phyloP scores from a whole-genome alignment of 64 coral and sea anemone species.

The Montipora foliosa region DNA sequence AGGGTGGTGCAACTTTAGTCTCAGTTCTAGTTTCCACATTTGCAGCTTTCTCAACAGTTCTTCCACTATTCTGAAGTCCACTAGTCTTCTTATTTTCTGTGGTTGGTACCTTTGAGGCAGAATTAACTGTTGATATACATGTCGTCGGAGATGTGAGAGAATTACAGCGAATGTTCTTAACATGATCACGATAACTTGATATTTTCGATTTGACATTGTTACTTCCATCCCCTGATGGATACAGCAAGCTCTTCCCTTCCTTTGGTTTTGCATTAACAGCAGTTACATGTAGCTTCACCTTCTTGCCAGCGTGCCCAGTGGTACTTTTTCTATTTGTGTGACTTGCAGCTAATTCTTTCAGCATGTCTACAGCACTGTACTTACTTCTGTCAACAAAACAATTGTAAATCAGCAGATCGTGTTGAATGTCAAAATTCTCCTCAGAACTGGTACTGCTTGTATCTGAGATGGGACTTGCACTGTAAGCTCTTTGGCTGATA shows the following conservation, averaged over 20 bases:
- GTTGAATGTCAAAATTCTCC: constrained; percentile 22
- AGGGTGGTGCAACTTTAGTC: background rate
- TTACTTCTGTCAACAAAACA: constrained; percentile 56
- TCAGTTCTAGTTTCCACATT: background rate
- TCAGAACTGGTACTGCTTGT: constrained; percentile 35
- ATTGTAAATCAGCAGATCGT: constrained; percentile 35
- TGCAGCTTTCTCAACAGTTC: background rate
- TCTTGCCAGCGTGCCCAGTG: background rate
- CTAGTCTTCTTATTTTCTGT: background rate
- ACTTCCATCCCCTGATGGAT: background rate
- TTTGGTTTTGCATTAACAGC: background rate
- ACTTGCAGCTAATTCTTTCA: constrained; percentile 64
- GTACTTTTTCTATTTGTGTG: background rate
- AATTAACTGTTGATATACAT: constrained; percentile 10
- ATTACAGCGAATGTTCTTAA: constrained; percentile 46
- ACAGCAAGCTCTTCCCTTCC: too few species aligned
- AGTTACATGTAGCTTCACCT: background rate
- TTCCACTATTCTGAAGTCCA: background rate
- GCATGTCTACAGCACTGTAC: constrained; percentile 69
- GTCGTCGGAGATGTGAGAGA: background rate
- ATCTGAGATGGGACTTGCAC: constrained; percentile 22
- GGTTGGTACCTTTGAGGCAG: background rate
- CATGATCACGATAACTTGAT: constrained; percentile 39
- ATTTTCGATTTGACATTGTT: background rate
- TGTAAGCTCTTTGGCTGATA: constrained; percentile 17